phyloP scores from a whole-genome alignment of 2,888 invertebrate species.

The Gibbula magus region DNA sequence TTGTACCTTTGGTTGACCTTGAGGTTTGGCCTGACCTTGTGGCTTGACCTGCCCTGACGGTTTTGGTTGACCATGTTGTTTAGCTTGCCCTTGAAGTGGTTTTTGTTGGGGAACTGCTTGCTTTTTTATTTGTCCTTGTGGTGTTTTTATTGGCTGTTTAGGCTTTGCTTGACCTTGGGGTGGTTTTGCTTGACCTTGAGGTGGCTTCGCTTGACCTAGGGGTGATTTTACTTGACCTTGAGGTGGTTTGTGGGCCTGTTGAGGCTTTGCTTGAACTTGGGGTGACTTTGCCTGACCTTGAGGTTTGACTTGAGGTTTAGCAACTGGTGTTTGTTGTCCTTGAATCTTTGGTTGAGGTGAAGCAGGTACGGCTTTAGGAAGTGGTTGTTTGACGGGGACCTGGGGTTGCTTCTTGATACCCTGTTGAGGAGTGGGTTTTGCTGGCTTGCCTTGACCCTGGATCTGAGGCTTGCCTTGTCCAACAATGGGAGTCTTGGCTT shows the following conservation, averaged over 20 bases:
- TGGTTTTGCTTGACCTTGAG: not conserved
- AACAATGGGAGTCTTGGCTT: too few relatives aligned
- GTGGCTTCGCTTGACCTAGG: conserved; percentile 6
- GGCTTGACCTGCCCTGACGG: conserved; percentile 1
- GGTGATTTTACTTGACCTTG: not conserved
- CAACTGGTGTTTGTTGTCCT: not conserved
- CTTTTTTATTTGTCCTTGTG: not conserved
- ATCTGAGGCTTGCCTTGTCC: not conserved
- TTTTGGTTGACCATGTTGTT: not conserved
- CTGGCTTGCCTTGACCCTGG: not conserved
- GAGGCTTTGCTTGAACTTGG: not conserved
- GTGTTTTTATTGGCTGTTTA: not conserved
- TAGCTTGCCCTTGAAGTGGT: not conserved
- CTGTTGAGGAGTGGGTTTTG: not conserved
- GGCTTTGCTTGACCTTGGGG: conserved; percentile 7
- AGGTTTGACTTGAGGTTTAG: not conserved
- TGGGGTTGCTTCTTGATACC: not conserved
- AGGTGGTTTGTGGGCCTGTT: not conserved
- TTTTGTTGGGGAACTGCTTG: not conserved
- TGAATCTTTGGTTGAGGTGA: not conserved
- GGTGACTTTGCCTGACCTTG: not conserved
- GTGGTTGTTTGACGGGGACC: not conserved
- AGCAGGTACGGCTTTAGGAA: not conserved
- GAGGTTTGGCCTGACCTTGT: not conserved
- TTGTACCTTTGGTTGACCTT: not conserved